These are phyloP conservation scores for Pristionchus exspectatus DNA, from an alignment of 2,888 invertebrate species.

Conservation along the genomic window DNA sequence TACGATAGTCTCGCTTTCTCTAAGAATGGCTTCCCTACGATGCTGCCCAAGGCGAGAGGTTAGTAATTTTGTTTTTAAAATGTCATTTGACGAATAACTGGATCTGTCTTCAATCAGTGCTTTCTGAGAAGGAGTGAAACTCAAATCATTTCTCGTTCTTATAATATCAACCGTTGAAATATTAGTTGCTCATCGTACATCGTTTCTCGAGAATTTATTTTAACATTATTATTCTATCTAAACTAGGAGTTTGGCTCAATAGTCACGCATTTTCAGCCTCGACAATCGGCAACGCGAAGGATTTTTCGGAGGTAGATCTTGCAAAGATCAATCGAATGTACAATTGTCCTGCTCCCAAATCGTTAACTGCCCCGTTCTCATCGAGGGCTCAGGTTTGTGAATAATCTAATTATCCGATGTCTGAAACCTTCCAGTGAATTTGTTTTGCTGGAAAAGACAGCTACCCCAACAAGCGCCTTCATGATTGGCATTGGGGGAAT, in stretches of 20 bases:
- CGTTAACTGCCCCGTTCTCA: conserved; percentile 64
- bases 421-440: not conserved
- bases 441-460: no score
- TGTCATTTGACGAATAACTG: not conserved
- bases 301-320: conserved; percentile 77
- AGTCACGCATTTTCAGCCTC: conserved; percentile 61
- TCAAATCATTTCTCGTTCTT: no score
- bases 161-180: no score
- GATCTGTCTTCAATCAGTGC: not conserved
- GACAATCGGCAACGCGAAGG: conserved; percentile 76
- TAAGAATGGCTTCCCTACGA: conserved; percentile 79
- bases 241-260: no score
- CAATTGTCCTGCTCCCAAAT: conserved; percentile 70
- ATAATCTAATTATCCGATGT: not conserved
- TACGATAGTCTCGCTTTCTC: conserved; percentile 79
- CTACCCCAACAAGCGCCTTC: no score
- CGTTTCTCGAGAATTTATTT: no score
- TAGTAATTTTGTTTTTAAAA: not conserved
- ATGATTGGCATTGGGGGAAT: no score
- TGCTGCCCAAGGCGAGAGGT: conserved; percentile 77
- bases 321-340: conserved; percentile 79
- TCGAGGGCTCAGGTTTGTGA: conserved; percentile 62
- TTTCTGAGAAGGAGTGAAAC: not conserved
- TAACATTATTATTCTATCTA: no score
- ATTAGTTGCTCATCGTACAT: no score